Percentiles rank a stretch among this genome's conserved stretches.
These are phyloP conservation scores for Cerastoderma edule DNA, from an alignment of 2,888 invertebrate species.

Conservation along the genomic window DNA sequence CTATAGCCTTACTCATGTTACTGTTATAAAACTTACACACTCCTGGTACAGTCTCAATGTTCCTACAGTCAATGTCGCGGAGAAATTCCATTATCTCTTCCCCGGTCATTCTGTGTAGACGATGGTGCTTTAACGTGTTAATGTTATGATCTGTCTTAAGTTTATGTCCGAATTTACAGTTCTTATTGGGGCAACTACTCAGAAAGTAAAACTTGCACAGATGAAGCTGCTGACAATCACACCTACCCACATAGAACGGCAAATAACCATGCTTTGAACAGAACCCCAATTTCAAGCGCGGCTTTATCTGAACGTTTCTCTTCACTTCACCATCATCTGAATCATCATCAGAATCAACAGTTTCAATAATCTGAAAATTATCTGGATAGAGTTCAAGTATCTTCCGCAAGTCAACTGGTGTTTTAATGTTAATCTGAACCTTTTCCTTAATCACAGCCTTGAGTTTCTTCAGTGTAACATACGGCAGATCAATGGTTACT, in stretches of 20 bases:
- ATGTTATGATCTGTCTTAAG: conserved; percentile 55
- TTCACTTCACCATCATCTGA: conserved; percentile 32
- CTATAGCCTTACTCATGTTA: conserved; percentile 32
- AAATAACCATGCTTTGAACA: conserved; percentile 56
- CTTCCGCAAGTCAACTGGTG: conserved; percentile 45
- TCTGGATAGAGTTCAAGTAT: conserved; percentile 54
- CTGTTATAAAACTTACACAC: conserved; percentile 50
- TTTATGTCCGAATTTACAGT: conserved; percentile 57
- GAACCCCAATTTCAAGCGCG: conserved; percentile 44
- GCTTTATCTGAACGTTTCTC: conserved; percentile 46
- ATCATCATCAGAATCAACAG: conserved; percentile 49
- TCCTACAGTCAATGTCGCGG: conserved; percentile 42
- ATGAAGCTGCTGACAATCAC: conserved; percentile 51
- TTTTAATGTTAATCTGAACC: conserved; percentile 37
- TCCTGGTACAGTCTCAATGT: conserved; percentile 46
- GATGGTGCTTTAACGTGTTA: conserved; percentile 40
- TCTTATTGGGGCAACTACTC: conserved; percentile 32
- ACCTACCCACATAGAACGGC: conserved; percentile 49
- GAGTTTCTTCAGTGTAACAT: conserved; percentile 56
- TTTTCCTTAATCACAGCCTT: conserved; percentile 49
- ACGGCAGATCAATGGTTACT: conserved; percentile 48
- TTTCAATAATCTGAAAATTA: conserved; percentile 42
- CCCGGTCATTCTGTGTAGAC: conserved; percentile 46
- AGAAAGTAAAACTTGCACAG: conserved; percentile 57
- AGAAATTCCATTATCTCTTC: conserved; percentile 45